These are phyloP conservation scores for Sphenopsis melanotis DNA, from an alignment of 2,797 vertebrate genomes.

Conservation along the genomic window DNA sequence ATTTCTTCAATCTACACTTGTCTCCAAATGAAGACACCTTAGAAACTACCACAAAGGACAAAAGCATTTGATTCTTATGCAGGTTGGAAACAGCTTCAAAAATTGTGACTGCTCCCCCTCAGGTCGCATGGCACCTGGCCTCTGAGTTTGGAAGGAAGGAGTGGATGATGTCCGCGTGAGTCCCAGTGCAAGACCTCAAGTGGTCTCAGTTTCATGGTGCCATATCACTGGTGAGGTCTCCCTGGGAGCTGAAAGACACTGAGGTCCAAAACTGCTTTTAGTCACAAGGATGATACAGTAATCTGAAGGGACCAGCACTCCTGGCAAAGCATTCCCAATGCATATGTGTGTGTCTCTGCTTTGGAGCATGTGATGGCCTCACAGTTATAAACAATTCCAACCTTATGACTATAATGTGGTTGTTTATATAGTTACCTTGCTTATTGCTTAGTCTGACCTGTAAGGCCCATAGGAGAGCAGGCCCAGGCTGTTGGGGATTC, in stretches of 20 bases:
- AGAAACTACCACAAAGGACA: background rate
- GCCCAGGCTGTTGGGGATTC: background rate
- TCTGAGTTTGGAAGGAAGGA: background rate
- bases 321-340: accelerated
- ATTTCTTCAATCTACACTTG: background rate
- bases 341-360: accelerated
- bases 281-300: background rate
- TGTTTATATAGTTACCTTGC: background rate
- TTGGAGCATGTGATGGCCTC: background rate
- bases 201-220: too few relatives aligned
- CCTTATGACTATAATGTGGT: background rate
- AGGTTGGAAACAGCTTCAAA: background rate
- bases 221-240: background rate
- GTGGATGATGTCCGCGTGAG: accelerated
- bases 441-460: background rate
- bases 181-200: background rate
- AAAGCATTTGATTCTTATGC: background rate
- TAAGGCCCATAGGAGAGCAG: background rate
- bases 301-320: background rate
- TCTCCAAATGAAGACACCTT: background rate
- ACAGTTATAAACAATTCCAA: background rate
- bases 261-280: background rate
- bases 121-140: background rate
- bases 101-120: background rate
- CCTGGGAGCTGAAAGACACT: background rate